Evolutionary conservation across 23 tunicate genomes (phyloP), one percentile per base, ranked within the genome.

Genomic region (Clavelina lepadiformis): DNA sequence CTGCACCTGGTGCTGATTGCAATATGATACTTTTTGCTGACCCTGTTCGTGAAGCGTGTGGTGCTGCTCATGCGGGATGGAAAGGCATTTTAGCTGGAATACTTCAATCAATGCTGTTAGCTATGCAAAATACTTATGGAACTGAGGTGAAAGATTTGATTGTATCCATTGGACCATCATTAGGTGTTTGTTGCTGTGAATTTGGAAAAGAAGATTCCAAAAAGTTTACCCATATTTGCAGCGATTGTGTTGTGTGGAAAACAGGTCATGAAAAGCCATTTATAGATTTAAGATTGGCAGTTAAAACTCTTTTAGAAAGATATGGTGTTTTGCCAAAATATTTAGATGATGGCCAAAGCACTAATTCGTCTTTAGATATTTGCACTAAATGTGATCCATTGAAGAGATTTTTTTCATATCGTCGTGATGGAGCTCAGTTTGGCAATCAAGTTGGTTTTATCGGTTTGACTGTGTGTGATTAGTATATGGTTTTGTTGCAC

Each of bases 11-110:
- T 15, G 95, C 95, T 19, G 95, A 86, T 72, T 86, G 95, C 52
- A 86, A 86, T 80, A 86, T 86, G 71, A 8, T 86, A 13, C 30
- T 86, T 34, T 73, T 86, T 33, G 80, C 76, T 46, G 95, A 86
- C 51, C 80, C 85, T 22, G 63, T 65, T 13, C 58, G 80, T 0
- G 58, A 72, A 23, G 56, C 76, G 37, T 86, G 95, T 64, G 95
- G 95, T 6, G 95, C 95, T 32, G 75, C 82, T 49, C 95, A 86
- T 72, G 95, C 95, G 22, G 95, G 95, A 0, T 86, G 95, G 95
- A 86, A 86, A 67, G 95, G 95, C 13, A 77, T 86, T 64, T 46
- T 86, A 46, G 49, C 51, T 6, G 85, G 85, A 3, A 50, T 78
- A 46, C 38, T 86, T 4, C 56, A 78, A 65, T 19, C 63, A 11